Base-by-base conservation (phyloP, 2,888 invertebrate genomes). In the Disparrhopalites patrizii region DNA sequence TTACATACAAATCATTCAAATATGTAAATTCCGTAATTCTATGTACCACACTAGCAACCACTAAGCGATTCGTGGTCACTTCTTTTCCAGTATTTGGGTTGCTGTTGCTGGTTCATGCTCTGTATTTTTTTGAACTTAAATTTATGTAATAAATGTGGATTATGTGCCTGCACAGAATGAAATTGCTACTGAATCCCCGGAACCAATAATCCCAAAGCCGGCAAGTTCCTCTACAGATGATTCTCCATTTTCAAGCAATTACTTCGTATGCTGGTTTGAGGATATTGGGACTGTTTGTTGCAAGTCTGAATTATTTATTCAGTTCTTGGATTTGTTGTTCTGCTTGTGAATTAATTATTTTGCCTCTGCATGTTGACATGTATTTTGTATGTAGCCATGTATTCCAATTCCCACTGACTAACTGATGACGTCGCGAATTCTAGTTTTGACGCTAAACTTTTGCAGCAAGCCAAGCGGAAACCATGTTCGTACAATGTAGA, bases 221-320 rank as follows among this genome's bases (percentile, higher is more conserved):
- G 23, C 33, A 18, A 15, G 52, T 20, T 15, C 43, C 18, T 40
- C 62, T 30, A n/a, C 13, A 20, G 33, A 38, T 15, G 36, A 36
- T 57, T 23, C 50, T 23, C 30, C 36, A 3, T 55, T 63, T 8
- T 36, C 55, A 18, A 63, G 54, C 38, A 63, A 63, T 20, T 63
- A 66, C 65, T 69, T 70, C 0, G 65, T 73, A 55, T 73, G 73
- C 68, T 69, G 70, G 20, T 38, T 66, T 23, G 62, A 65, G 43
- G 72, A 68, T 27, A 52, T 70, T 27, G 70, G 68, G 50, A 30
- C 65, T 33, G 71, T 72, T 65, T 57, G 50, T 30, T 43, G 15
- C n/a, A 36, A 10, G 7, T 43, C 8, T 4, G 5, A 18, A 5
- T 43, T 5, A 43, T 15, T 43, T 43, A 43, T 15, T 43, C 7